phyloP scores from a whole-genome alignment of 2,797 vertebrate species.

The Mallotus villosus region DNA sequence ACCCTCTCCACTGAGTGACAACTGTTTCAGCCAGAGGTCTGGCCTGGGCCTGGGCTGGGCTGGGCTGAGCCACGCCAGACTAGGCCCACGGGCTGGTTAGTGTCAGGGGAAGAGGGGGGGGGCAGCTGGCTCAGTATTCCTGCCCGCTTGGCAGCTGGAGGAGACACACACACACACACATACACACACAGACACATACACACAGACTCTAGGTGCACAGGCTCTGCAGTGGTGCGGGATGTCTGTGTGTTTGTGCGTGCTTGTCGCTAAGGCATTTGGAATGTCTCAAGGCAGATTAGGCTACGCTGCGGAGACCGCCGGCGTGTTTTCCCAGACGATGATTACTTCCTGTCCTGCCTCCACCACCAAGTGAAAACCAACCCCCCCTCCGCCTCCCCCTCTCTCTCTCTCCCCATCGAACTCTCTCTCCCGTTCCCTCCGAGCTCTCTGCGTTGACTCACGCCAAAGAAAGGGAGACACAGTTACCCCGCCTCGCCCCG shows the following conservation, averaged over 20 bases:
- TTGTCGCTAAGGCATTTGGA: constrained; percentile 69
- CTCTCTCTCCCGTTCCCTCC: not conserved
- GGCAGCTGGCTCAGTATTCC: constrained; percentile 78
- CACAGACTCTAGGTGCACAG: constrained; percentile 3
- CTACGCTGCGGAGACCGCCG: constrained; percentile 68
- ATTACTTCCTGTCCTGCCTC: constrained; percentile 82
- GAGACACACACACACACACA: constrained; percentile 31
- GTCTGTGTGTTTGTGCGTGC: constrained; percentile 51
- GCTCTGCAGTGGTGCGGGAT: constrained; percentile 26
- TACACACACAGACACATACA: constrained; percentile 11
- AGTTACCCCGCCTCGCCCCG: not conserved
- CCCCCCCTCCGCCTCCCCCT: constrained; percentile 14
- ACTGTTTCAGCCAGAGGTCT: constrained; percentile 54
- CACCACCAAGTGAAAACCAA: constrained; percentile 54
- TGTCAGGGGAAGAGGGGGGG: constrained; percentile 75
- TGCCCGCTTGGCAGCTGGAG: constrained; percentile 52
- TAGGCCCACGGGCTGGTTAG: constrained; percentile 56
- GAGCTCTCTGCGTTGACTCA: constrained; percentile 14
- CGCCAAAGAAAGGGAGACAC: constrained; percentile 6
- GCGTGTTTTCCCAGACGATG: constrained; percentile 76
- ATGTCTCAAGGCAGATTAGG: constrained; percentile 77
- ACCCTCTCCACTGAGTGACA: constrained; percentile 69
- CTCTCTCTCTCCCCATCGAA: not conserved
- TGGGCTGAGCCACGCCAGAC: constrained; percentile 45
- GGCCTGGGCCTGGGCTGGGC: constrained; percentile 47